These are phyloP conservation scores for Rhea pennata DNA, from an alignment of 2,113 vertebrate species.

Conservation along the genomic window DNA sequence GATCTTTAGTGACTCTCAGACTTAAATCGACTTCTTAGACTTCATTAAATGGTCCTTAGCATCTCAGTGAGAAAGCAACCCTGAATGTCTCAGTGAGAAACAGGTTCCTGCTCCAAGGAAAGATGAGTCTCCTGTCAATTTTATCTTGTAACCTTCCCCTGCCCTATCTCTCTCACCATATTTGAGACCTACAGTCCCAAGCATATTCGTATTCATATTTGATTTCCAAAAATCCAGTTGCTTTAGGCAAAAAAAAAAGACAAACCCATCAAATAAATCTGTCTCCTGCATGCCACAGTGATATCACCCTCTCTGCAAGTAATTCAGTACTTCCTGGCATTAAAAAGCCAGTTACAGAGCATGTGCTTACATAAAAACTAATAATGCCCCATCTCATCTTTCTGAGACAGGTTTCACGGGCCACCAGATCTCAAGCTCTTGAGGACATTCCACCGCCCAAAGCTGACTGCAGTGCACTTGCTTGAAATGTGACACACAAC, in stretches of 20 bases:
- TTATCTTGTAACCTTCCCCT: background rate
- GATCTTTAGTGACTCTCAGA: background rate
- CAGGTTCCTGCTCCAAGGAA: rapidly evolving
- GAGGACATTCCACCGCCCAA: background rate
- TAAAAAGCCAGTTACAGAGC: background rate
- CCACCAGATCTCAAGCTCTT: slow-evolving; percentile 14
- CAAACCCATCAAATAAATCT: background rate
- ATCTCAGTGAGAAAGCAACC: background rate
- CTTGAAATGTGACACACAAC: background rate
- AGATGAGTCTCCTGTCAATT: background rate
- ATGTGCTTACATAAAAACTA: slow-evolving; percentile 11
- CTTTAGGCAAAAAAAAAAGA: background rate
- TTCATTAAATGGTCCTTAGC: background rate
- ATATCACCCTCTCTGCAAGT: background rate
- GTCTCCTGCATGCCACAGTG: background rate
- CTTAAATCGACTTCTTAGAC: background rate
- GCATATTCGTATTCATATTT: background rate
- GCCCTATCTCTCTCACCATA: background rate
- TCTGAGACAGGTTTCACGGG: slow-evolving; percentile 18
- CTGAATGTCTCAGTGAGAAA: background rate
- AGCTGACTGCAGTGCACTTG: background rate
- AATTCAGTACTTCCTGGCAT: background rate
- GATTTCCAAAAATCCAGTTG: background rate
- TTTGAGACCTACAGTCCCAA: background rate
- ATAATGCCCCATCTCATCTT: slow-evolving; percentile 39